Evolutionary conservation across 2,888 invertebrate species (phyloP).

Genomic region (Polymixis lichenea): DNA sequence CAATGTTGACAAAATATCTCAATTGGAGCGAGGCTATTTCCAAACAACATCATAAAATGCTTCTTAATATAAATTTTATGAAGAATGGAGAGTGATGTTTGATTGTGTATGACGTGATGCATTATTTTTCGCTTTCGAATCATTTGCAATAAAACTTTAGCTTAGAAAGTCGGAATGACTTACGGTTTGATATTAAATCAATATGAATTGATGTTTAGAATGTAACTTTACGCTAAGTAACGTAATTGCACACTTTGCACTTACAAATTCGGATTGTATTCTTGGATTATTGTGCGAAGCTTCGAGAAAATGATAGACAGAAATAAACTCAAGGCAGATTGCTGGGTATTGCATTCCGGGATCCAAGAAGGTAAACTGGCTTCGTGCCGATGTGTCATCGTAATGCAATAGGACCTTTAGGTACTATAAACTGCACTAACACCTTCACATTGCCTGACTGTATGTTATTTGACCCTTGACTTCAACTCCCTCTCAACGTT

Average conservation of each 20-base stretch:
- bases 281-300: constrained; percentile 41
- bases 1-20: constrained; percentile 47
- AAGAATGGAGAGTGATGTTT: constrained; percentile 28
- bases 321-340: constrained; percentile 67
- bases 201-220: constrained; percentile 36
- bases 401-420: constrained; percentile 52
- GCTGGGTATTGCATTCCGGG: constrained; percentile 70
- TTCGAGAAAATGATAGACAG: constrained; percentile 67
- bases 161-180: constrained; percentile 49
- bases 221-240: constrained; percentile 26
- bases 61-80: constrained; percentile 34
- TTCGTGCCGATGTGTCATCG: constrained; percentile 70
- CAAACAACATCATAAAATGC: constrained; percentile 33
- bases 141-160: constrained; percentile 62
- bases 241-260: constrained; percentile 21
- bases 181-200: constrained; percentile 32
- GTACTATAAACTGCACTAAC: constrained; percentile 47
- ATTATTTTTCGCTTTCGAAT: constrained; percentile 47
- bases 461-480: constrained; percentile 59
- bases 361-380: constrained; percentile 74
- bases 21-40: constrained; percentile 73
- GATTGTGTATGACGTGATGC: constrained; percentile 24
- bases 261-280: constrained; percentile 45
- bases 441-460: constrained; percentile 62
- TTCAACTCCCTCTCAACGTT: constrained; percentile 29